A percentile compares a stretch with the other conserved stretches of the same genome.
phyloP scores from a whole-genome alignment of 2,113 vertebrate genomes.

The Hoplias malabaricus region DNA sequence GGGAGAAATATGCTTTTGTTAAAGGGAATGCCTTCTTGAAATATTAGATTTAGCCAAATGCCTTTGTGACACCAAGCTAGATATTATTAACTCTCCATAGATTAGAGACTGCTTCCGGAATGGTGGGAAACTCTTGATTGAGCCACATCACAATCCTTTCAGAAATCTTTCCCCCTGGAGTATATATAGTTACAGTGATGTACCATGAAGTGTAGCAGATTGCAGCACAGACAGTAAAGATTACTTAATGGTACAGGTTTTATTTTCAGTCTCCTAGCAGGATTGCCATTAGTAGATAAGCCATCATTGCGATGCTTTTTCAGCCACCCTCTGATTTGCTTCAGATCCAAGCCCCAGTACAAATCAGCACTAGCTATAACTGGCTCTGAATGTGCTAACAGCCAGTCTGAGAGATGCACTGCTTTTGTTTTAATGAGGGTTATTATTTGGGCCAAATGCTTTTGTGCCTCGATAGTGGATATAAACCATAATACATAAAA shows the following conservation, averaged over 20 bases:
- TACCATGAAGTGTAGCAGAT: not conserved
- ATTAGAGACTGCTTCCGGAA: slow-evolving; percentile 60
- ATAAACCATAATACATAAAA: too few relatives aligned
- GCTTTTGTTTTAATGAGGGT: too few relatives aligned
- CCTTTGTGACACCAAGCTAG: too few relatives aligned
- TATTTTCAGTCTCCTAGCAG: not conserved
- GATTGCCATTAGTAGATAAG: slow-evolving; percentile 1
- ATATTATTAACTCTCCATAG: too few relatives aligned
- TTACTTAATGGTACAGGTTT: slow-evolving; percentile 33
- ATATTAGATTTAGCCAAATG: too few relatives aligned
- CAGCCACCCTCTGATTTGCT: not conserved
- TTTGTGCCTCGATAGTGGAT: not conserved
- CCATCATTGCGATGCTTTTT: slow-evolving; percentile 4
- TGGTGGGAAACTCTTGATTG: too few relatives aligned
- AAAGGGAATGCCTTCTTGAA: too few relatives aligned
- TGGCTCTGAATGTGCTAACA: not conserved
- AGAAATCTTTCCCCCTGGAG: too few relatives aligned
- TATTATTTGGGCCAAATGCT: not conserved
- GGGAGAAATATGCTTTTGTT: too few relatives aligned
- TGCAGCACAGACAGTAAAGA: not conserved
- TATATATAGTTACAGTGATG: too few relatives aligned
- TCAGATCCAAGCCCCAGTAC: not conserved
- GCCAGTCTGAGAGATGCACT: not conserved
- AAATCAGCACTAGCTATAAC: not conserved
- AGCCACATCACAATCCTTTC: too few relatives aligned